phyloP scores from a whole-genome alignment of 2,113 vertebrate genomes.

The Sinosuthora webbiana region DNA sequence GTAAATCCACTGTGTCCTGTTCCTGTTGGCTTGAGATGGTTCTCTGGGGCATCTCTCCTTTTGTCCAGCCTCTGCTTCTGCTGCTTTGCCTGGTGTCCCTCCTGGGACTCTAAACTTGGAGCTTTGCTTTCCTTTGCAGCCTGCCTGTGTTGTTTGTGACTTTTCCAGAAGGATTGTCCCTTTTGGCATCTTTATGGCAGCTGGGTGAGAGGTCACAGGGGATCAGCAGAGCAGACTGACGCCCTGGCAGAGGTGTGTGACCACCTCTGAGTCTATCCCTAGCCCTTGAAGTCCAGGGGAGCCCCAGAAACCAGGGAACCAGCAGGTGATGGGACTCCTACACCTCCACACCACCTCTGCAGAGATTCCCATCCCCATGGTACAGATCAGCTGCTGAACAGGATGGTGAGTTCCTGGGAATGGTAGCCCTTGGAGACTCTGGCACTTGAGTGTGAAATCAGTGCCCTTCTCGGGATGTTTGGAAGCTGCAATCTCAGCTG shows the following conservation, averaged over 20 bases:
- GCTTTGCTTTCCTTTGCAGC: not conserved
- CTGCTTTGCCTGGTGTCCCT: not conserved
- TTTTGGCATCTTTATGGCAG: not conserved
- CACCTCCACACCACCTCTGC: not conserved
- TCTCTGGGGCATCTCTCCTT: not conserved
- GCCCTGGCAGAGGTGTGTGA: not conserved
- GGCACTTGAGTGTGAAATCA: not conserved
- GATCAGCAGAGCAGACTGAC: not conserved
- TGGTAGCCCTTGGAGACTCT: not conserved
- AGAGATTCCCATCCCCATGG: not conserved
- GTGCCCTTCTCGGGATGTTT: not conserved
- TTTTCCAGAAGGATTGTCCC: not conserved
- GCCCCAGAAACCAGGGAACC: not conserved
- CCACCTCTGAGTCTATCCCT: not conserved
- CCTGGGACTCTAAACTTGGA: not conserved
- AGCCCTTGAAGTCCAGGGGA: not conserved
- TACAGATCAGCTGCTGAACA: not conserved
- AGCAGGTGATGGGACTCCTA: not conserved
- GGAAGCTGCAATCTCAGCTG: not conserved
- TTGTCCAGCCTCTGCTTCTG: not conserved
- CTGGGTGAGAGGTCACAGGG: rapidly evolving
- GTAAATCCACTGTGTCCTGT: rapidly evolving
- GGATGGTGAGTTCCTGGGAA: not conserved
- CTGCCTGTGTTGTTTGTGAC: not conserved
- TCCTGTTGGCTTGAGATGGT: not conserved